Evolutionary conservation across 2,797 vertebrate species (phyloP), one percentile per base, ranked within the genome.

Genomic region (Anguilla megastoma): DNA sequence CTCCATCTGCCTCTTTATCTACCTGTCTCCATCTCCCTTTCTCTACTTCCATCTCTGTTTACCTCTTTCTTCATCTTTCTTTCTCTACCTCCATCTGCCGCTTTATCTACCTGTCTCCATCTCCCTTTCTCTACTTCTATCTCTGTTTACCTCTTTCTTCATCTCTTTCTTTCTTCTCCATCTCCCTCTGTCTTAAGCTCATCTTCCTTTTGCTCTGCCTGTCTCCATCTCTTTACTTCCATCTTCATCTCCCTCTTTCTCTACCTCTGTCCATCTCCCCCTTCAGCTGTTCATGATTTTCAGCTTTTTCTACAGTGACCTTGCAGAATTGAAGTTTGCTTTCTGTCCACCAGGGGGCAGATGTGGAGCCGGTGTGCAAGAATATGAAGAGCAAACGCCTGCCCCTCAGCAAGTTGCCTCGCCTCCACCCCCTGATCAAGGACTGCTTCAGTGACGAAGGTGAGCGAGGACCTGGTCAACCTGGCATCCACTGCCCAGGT

Each of bases 371-470:
- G 2, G 97, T 97, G 86, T 97, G 89, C 86, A 97, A 97, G 92
- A 97, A 97, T 12, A 91, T 97, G 87, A 97, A 96, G 91, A 97
- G 97, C 87, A 97, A 97, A 66, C 96, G 97, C 0, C 97, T 98
- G 91, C 96, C 96, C 36, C 94, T 99, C 76, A 95, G 95, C 89
- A 97, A 97, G 87, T 97, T 99, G 12, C 97, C 98, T 0, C 97
- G 97, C 9, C 97, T 98, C 87, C 98, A 99, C 91, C 98, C 99
- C 0, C 96, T 99, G 0, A 91, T 99, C 92, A 96, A 97, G 91
- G 98, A 99, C 80, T 94, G 94, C 21, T 87, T 95, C 91, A 98
- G 97, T 74, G 98, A 99, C n/a, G 97, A 98, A 1, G 98, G 98
- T 99, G 88, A 94, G 90, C 16, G 50, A 91, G n/a, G 24, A 33